A percentile compares a stretch with the other conserved stretches of the same genome.
These are phyloP conservation scores for Zonitis immaculata DNA, from an alignment of 2,888 invertebrate species.

Conservation along the genomic window DNA sequence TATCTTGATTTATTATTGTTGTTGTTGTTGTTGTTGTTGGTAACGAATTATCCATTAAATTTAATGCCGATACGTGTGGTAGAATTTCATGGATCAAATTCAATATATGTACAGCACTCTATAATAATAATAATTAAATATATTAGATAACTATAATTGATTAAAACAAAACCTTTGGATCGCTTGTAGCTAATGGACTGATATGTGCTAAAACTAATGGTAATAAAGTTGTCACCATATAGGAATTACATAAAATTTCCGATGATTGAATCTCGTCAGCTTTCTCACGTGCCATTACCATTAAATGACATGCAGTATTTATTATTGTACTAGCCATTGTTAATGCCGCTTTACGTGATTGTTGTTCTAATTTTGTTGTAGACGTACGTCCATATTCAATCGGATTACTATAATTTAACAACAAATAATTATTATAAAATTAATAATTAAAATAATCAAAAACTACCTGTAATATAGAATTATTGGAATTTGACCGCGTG, in stretches of 20 bases:
- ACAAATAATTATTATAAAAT: neutral
- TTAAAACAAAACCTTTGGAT: constrained; percentile 62
- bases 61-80: constrained; percentile 83
- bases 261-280: constrained; percentile 56
- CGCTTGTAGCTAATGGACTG: constrained; percentile 72
- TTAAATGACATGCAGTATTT: constrained; percentile 69
- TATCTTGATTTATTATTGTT: constrained; percentile 37
- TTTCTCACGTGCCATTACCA: constrained; percentile 71
- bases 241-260: constrained; percentile 57
- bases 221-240: constrained; percentile 67
- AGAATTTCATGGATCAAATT: constrained; percentile 82
- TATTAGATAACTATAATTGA: no score
- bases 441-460: constrained; percentile 2
- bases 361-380: constrained; percentile 46
- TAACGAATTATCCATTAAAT: constrained; percentile 58
- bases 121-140: no score
- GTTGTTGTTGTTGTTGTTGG: constrained; percentile 31
- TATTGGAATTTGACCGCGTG: constrained; percentile 91
- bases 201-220: constrained; percentile 83
- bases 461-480: constrained; percentile 79
- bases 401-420: constrained; percentile 40
- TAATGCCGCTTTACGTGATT: constrained; percentile 66
- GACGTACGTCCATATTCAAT: constrained; percentile 43
- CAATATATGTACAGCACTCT: constrained; percentile 82
- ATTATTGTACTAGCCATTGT: constrained; percentile 74